Conservation (phyloP, 2,888 invertebrate species). For the Rhodophaea formosa region DNA sequence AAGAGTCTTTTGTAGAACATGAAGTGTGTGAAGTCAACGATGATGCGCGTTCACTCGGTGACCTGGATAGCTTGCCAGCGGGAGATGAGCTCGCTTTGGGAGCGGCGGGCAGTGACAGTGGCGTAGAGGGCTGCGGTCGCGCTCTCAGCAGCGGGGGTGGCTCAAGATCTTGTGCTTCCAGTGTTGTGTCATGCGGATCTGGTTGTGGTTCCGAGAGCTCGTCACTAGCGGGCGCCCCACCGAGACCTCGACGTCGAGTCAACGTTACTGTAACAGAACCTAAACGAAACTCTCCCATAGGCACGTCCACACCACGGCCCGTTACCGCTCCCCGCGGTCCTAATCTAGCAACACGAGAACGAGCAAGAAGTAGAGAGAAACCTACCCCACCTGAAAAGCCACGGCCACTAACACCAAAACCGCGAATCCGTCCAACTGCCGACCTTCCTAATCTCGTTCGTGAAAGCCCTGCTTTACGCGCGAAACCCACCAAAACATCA, state of each 20-base stretch:
- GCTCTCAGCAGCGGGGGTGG: constrained; percentile 85
- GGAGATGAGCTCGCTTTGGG: constrained; percentile 66
- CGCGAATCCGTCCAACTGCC: constrained; percentile 71
- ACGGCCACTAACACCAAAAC: constrained; percentile 71
- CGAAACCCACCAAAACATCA: constrained; percentile 78
- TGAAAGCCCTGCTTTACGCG: constrained; percentile 70
- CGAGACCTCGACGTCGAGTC: constrained; percentile 77
- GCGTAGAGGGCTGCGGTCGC: constrained; percentile 87
- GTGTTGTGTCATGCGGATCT: constrained; percentile 88
- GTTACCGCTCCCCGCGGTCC: constrained; percentile 74
- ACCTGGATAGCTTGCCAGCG: constrained; percentile 69
- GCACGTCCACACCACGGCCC: constrained; percentile 76
- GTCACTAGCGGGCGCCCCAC: constrained; percentile 81
- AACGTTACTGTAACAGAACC: constrained; percentile 81
- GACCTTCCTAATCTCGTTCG: constrained; percentile 78
- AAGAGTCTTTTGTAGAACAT: constrained; percentile 51
- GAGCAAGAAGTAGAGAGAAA: constrained; percentile 83
- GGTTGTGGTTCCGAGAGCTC: constrained; percentile 91
- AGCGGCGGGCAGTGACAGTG: constrained; percentile 90
- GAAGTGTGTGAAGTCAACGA: constrained; percentile 64
- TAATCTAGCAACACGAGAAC: constrained; percentile 77
- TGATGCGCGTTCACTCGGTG: constrained; percentile 67
- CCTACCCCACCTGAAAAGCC: constrained; percentile 74
- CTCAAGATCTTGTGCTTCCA: constrained; percentile 88
- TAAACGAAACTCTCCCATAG: constrained; percentile 73